phyloP scores from a whole-genome alignment of 2,113 vertebrate genomes.

The Phocoena phocoena region DNA sequence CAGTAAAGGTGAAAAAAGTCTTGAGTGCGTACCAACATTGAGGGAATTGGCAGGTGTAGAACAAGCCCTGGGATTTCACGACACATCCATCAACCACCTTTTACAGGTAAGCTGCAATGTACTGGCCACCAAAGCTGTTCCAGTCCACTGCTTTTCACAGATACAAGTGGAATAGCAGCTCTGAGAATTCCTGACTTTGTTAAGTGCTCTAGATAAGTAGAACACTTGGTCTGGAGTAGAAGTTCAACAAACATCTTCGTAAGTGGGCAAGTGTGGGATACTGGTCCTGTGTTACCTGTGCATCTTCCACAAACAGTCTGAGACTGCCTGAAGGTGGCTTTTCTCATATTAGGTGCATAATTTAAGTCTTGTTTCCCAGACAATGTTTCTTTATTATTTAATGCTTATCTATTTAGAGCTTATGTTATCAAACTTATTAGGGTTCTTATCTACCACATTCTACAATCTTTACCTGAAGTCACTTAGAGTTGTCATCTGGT shows the following conservation, averaged over 20 bases:
- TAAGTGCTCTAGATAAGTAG: neutral
- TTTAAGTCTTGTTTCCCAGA: neutral
- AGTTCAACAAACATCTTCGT: neutral
- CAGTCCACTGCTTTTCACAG: neutral
- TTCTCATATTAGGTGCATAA: neutral
- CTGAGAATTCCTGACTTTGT: neutral
- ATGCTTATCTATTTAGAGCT: neutral
- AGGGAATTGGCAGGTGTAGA: constrained; percentile 83
- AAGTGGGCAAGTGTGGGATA: neutral
- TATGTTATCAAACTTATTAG: neutral
- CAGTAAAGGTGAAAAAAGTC: constrained; percentile 58
- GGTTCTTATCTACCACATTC: neutral
- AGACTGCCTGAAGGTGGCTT: neutral
- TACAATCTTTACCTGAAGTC: neutral
- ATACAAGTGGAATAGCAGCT: neutral
- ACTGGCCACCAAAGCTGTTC: neutral
- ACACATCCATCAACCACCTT: constrained; percentile 78
- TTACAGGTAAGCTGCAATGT: constrained; percentile 71
- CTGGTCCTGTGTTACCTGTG: neutral
- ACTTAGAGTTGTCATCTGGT: neutral
- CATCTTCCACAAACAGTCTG: neutral
- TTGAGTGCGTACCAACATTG: constrained; percentile 75
- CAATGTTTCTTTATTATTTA: neutral
- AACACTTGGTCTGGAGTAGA: neutral
- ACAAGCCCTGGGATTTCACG: constrained; percentile 76